These are phyloP conservation scores for Ptychodera flava DNA, from an alignment of 35 echinoderm and acorn worm species.

Conservation along the genomic window DNA sequence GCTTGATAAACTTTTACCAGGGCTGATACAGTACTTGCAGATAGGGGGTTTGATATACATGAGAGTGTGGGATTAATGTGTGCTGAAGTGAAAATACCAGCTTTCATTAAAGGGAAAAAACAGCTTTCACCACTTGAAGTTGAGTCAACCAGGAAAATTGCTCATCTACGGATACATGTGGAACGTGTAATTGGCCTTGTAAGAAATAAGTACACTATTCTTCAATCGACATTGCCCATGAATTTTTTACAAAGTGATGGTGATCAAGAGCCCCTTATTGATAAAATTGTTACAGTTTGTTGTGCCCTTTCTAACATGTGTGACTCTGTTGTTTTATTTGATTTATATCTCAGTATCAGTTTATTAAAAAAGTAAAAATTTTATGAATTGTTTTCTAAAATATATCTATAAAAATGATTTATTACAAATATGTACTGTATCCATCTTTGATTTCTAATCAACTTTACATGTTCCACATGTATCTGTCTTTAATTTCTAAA, in stretches of 20 bases:
- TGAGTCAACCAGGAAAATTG: not conserved
- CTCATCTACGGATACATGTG: constrained; percentile 4
- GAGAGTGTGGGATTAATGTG: not conserved
- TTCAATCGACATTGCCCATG: constrained; percentile 10
- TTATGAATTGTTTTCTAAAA: no score
- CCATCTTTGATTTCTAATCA: no score
- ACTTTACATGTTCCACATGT: no score
- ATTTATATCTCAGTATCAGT: no score
- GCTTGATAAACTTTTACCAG: not conserved
- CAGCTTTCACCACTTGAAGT: not conserved
- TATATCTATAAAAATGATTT: no score
- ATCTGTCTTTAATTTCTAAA: no score
- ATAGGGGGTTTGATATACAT: not conserved
- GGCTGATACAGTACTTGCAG: not conserved
- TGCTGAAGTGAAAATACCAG: not conserved
- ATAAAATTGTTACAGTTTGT: no score
- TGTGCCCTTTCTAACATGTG: no score
- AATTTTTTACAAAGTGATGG: constrained; percentile 7
- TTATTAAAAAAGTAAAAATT: no score
- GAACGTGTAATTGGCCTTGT: constrained; percentile 14
- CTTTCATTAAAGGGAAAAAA: constrained; percentile 17
- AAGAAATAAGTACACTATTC: constrained; percentile 8
- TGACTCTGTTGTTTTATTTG: no score
- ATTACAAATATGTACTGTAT: no score
- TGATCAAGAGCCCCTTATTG: no score